A percentile compares a stretch with the other conserved stretches of the same genome.
Evolutionary conservation across 2,888 invertebrate genomes (phyloP).

Genomic region (Dryococelus australis): DNA sequence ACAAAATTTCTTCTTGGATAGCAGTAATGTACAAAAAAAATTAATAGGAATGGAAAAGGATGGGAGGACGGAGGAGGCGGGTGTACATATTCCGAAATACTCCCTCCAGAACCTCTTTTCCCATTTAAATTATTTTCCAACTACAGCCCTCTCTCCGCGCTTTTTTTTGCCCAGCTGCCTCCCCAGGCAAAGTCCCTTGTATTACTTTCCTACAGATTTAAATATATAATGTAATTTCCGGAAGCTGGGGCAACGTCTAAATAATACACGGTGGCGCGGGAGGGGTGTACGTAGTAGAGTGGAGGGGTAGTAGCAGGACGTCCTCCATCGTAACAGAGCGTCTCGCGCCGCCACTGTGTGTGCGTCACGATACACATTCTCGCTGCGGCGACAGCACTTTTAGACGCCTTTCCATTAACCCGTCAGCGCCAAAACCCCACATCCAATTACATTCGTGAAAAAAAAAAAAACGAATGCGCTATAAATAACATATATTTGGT

Average conservation of each 20-base stretch:
- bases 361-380: too few species aligned
- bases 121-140: slow-evolving; percentile 11
- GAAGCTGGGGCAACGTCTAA: not conserved
- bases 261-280: not conserved
- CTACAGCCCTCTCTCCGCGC: not conserved
- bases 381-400: too few species aligned
- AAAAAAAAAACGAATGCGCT: too few species aligned
- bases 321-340: too few species aligned
- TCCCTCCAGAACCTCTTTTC: not conserved
- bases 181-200: not conserved
- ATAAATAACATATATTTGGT: too few species aligned
- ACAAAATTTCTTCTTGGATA: not conserved
- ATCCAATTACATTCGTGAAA: too few species aligned
- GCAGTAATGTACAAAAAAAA: not conserved
- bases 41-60: not conserved
- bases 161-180: not conserved
- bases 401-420: too few species aligned
- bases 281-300: too few species aligned
- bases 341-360: too few species aligned
- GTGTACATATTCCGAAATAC: not conserved
- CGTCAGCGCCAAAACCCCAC: too few species aligned
- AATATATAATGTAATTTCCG: slow-evolving; percentile 10
- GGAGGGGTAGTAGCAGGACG: too few species aligned
- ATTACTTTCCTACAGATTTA: not conserved
- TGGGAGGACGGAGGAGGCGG: not conserved